Conservation (phyloP, 2,888 invertebrate species). For the Machimus rusticus region DNA sequence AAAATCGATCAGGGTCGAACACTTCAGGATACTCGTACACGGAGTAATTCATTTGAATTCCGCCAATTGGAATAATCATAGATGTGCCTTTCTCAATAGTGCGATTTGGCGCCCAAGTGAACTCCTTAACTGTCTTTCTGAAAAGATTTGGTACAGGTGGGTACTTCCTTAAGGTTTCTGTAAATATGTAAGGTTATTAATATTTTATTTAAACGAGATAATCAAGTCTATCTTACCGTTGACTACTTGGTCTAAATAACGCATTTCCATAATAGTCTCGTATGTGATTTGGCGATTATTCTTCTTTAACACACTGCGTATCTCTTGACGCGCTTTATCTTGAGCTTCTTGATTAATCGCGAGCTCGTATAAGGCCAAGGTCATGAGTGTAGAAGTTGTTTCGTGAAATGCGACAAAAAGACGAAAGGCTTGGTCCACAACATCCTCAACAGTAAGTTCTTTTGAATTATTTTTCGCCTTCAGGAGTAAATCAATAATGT, state of each 20-base stretch:
- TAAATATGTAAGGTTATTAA: not conserved
- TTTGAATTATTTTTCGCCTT: not conserved
- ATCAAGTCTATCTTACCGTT: not conserved
- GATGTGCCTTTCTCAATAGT: not conserved
- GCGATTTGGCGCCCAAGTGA: not conserved
- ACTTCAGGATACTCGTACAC: not conserved
- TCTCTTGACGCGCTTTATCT: not conserved
- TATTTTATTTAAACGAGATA: not conserved
- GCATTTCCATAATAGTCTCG: not conserved
- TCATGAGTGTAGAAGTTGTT: not conserved
- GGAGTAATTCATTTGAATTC: not conserved
- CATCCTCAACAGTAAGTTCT: not conserved
- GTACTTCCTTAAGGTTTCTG: not conserved
- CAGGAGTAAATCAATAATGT: not conserved
- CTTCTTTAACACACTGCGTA: not conserved
- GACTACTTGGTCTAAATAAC: not conserved
- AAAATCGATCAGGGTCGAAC: not conserved
- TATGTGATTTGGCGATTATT: not conserved
- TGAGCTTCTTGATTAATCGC: not conserved
- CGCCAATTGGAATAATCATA: not conserved
- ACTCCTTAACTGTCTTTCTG: not conserved
- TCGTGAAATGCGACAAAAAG: not conserved
- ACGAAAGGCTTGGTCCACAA: not conserved
- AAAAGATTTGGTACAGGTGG: not conserved
- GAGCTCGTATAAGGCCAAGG: not conserved